These are phyloP conservation scores for Globia sparganii DNA, from an alignment of 2,888 invertebrate genomes.

Conservation along the genomic window DNA sequence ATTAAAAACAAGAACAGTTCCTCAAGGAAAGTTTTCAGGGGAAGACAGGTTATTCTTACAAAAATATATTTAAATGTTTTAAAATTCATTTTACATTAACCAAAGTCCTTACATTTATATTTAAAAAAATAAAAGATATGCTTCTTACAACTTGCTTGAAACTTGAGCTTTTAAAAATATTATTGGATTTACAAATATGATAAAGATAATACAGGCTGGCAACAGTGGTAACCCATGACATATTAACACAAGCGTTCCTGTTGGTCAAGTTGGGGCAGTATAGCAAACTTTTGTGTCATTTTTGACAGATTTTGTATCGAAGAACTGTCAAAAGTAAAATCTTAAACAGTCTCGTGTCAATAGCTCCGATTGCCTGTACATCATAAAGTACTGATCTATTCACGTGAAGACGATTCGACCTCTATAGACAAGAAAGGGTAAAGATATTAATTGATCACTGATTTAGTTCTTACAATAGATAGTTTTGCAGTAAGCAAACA, in stretches of 20 bases:
- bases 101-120: background rate
- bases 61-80: background rate
- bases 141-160: background rate
- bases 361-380: slow-evolving; percentile 10
- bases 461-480: slow-evolving; percentile 50
- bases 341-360: background rate
- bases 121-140: background rate
- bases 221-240: background rate
- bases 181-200: background rate
- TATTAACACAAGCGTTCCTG: background rate
- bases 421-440: slow-evolving; percentile 58
- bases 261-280: background rate
- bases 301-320: no score
- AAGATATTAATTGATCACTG: slow-evolving; percentile 56
- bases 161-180: background rate
- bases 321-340: no score
- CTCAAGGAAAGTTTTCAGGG: slow-evolving; percentile 8
- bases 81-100: background rate
- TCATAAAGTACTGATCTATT: slow-evolving; percentile 20
- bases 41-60: background rate
- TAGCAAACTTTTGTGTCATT: background rate
- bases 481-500: slow-evolving; percentile 39
- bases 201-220: background rate
- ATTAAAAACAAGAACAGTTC: slow-evolving; percentile 23
- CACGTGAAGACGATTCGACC: slow-evolving; percentile 51